phyloP scores from a whole-genome alignment of 2,797 vertebrate genomes.

The Lophotriccus pileatus region DNA sequence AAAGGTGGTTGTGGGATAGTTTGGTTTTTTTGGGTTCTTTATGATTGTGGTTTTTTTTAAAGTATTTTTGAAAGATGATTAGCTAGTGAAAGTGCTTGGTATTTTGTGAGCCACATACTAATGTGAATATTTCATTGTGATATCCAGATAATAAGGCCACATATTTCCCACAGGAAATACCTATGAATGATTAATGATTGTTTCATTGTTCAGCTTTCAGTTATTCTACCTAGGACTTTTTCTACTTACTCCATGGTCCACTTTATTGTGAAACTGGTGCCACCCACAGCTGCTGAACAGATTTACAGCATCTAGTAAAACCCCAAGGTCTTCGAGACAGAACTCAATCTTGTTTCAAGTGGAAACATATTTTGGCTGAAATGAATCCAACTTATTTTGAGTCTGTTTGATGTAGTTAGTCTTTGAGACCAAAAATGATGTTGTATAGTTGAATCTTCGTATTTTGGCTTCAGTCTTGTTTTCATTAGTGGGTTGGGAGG shows the following conservation, averaged over 20 bases:
- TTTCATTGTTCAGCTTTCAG: slow-evolving; percentile 75
- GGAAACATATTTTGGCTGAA: slow-evolving; percentile 62
- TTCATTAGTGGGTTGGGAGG: slow-evolving; percentile 65
- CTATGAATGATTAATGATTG: slow-evolving; percentile 73
- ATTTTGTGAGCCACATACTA: slow-evolving; percentile 19
- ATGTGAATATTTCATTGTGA: slow-evolving; percentile 19
- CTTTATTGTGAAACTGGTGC: slow-evolving; percentile 60
- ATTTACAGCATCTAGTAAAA: slow-evolving; percentile 60
- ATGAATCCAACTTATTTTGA: slow-evolving; percentile 46
- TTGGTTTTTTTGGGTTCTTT: not conserved
- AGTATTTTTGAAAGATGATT: not conserved
- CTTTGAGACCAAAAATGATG: slow-evolving; percentile 58
- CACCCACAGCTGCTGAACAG: slow-evolving; percentile 64
- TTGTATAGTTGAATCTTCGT: slow-evolving; percentile 48
- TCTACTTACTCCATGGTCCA: slow-evolving; percentile 49
- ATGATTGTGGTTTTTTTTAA: not conserved
- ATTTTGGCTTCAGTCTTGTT: slow-evolving; percentile 74
- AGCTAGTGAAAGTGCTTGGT: slow-evolving; percentile 12
- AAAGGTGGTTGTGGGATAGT: not conserved
- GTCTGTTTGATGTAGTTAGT: slow-evolving; percentile 53
- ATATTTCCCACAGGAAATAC: slow-evolving; percentile 77
- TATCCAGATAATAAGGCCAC: slow-evolving; percentile 41
- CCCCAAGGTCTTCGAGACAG: slow-evolving; percentile 32
- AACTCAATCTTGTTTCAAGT: slow-evolving; percentile 62
- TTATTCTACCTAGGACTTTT: slow-evolving; percentile 71